Conservation (phyloP, 2,113 vertebrate genomes). For the Noturus placidus region DNA sequence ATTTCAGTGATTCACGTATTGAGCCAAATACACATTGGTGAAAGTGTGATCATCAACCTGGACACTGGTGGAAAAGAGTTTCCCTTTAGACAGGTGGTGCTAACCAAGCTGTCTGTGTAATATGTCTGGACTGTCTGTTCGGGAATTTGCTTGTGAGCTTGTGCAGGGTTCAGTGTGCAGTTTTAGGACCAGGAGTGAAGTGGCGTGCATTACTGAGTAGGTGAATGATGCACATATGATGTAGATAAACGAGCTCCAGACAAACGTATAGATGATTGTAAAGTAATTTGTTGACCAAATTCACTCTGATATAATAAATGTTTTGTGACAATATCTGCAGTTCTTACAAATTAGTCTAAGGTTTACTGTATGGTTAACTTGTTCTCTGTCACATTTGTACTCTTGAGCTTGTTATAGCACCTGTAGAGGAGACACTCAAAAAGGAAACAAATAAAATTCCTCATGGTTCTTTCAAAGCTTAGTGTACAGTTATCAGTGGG, state of each 20-base stretch:
- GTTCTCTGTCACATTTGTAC: background rate
- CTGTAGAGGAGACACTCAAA: background rate
- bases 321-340: background rate
- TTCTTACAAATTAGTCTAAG: background rate
- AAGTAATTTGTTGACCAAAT: background rate
- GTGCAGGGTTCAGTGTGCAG: slow-evolving; percentile 1
- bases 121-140: background rate
- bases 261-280: background rate
- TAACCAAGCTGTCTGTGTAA: background rate
- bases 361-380: background rate
- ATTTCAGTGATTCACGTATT: background rate
- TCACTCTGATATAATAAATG: background rate
- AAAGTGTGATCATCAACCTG: background rate
- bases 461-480: background rate
- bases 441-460: background rate
- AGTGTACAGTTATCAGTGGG: background rate
- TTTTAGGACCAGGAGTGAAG: background rate
- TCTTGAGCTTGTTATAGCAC: too few species aligned
- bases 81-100: background rate
- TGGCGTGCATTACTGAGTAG: slow-evolving; percentile 16
- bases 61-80: background rate
- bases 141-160: slow-evolving; percentile 29
- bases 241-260: background rate
- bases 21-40: background rate
- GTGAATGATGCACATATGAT: background rate